A percentile compares a stretch with the other conserved stretches of the same genome.
Conservation (phyloP, 1,140 invertebrate species). For the Agrilus planipennis region DNA sequence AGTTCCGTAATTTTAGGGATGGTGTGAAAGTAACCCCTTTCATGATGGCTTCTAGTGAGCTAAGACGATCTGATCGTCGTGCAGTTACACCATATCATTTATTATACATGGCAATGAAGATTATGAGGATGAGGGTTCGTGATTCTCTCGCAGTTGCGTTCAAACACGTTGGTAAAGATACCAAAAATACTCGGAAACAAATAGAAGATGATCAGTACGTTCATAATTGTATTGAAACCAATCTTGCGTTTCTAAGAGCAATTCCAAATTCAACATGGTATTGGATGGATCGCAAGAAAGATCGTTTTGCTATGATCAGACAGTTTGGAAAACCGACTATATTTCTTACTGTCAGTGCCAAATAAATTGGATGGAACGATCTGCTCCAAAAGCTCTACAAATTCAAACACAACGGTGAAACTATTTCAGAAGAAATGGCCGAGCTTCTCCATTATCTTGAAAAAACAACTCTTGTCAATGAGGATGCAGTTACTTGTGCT, state of each 20-base stretch:
- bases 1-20: not conserved
- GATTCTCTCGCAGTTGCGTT: not conserved
- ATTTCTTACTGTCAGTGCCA: constrained; percentile 9
- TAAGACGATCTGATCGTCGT: not conserved
- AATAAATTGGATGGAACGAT: constrained; percentile 5
- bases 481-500: not conserved
- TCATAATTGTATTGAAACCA: not conserved
- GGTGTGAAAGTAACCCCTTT: not conserved
- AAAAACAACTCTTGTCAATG: not conserved
- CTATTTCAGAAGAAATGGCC: not conserved
- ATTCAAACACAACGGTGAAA: not conserved
- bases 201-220: not conserved
- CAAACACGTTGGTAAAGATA: not conserved
- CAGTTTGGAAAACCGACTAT: constrained; percentile 10
- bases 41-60: not conserved
- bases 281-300: constrained; percentile 8
- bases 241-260: not conserved
- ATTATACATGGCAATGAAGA: not conserved
- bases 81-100: not conserved
- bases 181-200: not conserved
- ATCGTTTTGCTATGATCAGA: constrained; percentile 10
- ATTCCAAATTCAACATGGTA: not conserved
- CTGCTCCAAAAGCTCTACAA: constrained; percentile 11
- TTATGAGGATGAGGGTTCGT: not conserved
- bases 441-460: not conserved